These are phyloP conservation scores for Deroplatys truncata DNA, from an alignment of 2,888 invertebrate genomes.

Conservation along the genomic window DNA sequence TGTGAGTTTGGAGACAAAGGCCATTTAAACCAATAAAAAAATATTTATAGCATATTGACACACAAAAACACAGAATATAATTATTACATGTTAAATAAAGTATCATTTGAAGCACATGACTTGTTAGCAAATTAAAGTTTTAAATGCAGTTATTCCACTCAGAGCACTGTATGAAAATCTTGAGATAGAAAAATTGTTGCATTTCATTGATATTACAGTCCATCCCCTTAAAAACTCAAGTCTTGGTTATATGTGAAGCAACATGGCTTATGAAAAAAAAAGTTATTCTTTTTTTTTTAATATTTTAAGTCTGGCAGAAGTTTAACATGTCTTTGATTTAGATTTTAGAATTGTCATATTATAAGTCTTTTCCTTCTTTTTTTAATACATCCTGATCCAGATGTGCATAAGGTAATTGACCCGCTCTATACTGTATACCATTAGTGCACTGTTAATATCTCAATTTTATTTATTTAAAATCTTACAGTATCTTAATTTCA, in stretches of 20 bases:
- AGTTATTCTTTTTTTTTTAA: neutral
- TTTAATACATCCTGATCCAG: neutral
- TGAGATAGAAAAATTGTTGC: constrained; percentile 18
- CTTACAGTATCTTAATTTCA: neutral
- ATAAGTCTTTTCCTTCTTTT: neutral
- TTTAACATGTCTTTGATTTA: neutral
- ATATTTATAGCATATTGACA: neutral
- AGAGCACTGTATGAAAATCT: constrained; percentile 17
- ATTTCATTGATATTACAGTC: constrained; percentile 6
- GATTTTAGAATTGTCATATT: constrained; percentile 8
- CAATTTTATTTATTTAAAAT: constrained; percentile 7
- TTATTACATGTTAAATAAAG: constrained; percentile 2
- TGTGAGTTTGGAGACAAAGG: neutral
- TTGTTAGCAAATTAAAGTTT: constrained; percentile 5
- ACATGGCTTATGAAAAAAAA: neutral
- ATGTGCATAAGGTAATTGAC: constrained; percentile 10
- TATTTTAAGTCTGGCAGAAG: neutral
- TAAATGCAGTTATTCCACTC: constrained; percentile 17
- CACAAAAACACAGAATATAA: constrained; percentile 10
- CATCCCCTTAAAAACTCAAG: constrained; percentile 2
- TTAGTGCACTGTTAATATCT: constrained; percentile 18
- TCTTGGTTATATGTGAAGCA: constrained; percentile 1
- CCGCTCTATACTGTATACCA: constrained; percentile 8
- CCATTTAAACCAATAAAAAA: constrained; percentile 3
- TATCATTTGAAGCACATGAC: constrained; percentile 3